Percentiles rank a stretch among this genome's conserved stretches.
Conservation (phyloP, 2,888 invertebrate genomes). For the Andrena praecox region DNA sequence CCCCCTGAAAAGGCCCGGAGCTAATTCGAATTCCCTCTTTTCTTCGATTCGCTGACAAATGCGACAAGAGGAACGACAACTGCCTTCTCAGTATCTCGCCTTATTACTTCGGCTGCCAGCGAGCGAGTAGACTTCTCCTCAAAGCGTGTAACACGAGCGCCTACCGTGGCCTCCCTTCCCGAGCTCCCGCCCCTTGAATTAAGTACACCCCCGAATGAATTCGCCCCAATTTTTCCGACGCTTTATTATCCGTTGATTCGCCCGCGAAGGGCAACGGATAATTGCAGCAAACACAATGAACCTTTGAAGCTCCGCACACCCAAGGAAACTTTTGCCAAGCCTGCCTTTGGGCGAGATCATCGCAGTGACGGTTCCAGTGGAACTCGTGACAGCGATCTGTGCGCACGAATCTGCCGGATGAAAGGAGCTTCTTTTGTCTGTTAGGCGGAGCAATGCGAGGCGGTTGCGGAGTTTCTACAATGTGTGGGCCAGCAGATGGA, state of each 20-base stretch:
- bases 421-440: neutral
- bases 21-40: constrained; percentile 24
- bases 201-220: constrained; percentile 41
- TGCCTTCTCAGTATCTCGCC: constrained; percentile 15
- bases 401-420: neutral
- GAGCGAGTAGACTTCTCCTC: constrained; percentile 13
- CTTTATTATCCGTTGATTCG: constrained; percentile 46
- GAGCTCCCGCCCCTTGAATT: constrained; percentile 9
- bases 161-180: constrained; percentile 15
- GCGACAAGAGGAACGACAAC: constrained; percentile 27
- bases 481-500: too few relatives aligned
- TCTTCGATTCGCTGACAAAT: constrained; percentile 22
- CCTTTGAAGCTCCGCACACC: constrained; percentile 6
- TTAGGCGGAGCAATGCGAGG: too few relatives aligned
- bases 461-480: too few relatives aligned
- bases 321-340: neutral
- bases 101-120: constrained; percentile 3
- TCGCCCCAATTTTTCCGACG: constrained; percentile 36
- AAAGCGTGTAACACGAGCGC: constrained; percentile 32
- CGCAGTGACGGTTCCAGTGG: neutral
- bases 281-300: constrained; percentile 45
- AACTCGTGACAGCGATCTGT: constrained; percentile 7
- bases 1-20: neutral
- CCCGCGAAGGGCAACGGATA: constrained; percentile 39
- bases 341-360: constrained; percentile 17